Conservation (phyloP, 2,888 invertebrate genomes). For the Melieria picta region DNA sequence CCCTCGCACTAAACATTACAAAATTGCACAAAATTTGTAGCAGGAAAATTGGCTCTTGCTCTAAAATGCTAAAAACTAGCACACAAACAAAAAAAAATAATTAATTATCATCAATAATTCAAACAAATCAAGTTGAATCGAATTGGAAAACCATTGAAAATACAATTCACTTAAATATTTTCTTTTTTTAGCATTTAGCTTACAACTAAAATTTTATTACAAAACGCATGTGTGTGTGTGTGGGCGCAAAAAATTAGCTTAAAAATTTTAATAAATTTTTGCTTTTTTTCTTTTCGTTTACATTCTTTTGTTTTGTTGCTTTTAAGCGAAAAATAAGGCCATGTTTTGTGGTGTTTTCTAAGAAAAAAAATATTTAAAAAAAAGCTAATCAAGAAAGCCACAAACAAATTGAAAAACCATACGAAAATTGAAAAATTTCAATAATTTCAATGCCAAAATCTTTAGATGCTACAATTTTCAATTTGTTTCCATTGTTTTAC, state of each 20-base stretch:
- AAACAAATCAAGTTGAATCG: neutral
- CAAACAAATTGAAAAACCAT: no score
- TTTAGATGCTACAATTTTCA: neutral
- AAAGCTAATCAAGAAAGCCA: constrained; percentile 22
- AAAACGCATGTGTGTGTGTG: neutral
- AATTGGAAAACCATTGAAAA: neutral
- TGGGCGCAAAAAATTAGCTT: constrained; percentile 27
- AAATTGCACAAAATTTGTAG: constrained; percentile 28
- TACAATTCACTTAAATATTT: neutral
- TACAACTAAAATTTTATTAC: constrained; percentile 12
- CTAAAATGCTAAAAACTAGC: no score
- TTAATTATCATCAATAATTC: neutral
- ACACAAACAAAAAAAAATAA: neutral
- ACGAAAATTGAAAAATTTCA: constrained; percentile 18
- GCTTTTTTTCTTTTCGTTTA: neutral
- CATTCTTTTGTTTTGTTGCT: neutral
- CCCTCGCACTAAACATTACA: neutral
- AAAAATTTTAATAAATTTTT: constrained; percentile 30
- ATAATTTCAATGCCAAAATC: constrained; percentile 18
- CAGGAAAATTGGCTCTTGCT: no score
- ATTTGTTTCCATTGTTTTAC: no score
- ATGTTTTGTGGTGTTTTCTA: constrained; percentile 38
- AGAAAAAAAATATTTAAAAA: constrained; percentile 30
- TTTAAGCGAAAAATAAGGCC: constrained; percentile 44
- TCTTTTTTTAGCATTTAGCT: constrained; percentile 9